Evolutionary conservation across 2,113 vertebrate species (phyloP).

Genomic region (Limnothrissa miodon): DNA sequence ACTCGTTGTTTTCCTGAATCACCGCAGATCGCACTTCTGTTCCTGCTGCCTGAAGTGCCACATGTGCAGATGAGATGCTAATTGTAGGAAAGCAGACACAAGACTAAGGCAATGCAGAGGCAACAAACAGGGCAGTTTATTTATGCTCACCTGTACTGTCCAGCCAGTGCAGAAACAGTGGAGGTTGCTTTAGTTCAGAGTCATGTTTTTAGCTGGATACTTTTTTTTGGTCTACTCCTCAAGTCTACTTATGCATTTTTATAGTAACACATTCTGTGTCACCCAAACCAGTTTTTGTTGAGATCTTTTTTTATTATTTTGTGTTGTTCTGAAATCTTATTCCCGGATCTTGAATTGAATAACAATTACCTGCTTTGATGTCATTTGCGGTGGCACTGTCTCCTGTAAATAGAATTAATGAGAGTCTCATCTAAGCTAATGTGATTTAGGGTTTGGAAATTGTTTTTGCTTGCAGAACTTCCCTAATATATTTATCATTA

Average conservation of each 20-base stretch:
- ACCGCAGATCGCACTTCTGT: not conserved
- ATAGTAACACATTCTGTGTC: not conserved
- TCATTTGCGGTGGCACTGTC: not conserved
- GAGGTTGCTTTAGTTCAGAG: not conserved
- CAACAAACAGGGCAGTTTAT: not conserved
- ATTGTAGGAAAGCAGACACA: not conserved
- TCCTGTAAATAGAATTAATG: constrained; percentile 2
- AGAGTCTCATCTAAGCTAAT: not conserved
- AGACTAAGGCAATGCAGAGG: not conserved
- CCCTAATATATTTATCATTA: not conserved
- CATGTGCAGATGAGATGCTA: not conserved
- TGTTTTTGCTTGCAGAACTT: not conserved
- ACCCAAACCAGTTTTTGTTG: not conserved
- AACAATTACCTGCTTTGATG: constrained; percentile 7
- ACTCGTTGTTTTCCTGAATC: not conserved
- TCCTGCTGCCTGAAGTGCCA: not conserved
- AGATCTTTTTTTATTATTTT: not conserved
- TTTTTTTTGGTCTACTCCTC: not conserved
- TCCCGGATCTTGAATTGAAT: not conserved
- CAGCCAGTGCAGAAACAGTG: not conserved
- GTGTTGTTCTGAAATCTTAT: not conserved
- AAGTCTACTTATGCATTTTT: not conserved
- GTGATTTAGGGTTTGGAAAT: not conserved
- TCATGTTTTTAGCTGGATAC: not conserved
- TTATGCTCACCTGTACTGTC: not conserved